Evolutionary conservation across 2,888 invertebrate genomes (phyloP).

Genomic region (Heliconius ethilla): DNA sequence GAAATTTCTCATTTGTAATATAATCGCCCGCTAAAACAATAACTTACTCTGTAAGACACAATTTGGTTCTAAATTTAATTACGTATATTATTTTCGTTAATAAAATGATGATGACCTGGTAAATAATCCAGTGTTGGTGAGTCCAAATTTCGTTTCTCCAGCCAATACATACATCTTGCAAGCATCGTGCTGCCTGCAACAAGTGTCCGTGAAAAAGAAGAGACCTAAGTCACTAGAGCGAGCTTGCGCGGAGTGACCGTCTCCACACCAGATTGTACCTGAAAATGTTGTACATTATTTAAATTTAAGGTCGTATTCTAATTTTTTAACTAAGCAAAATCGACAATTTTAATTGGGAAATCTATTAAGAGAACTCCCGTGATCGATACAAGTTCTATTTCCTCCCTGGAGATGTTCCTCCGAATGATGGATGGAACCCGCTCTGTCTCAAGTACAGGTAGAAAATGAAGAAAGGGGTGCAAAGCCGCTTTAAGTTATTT

Average conservation of each 20-base stretch:
- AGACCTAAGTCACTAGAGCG: slow-evolving; percentile 83
- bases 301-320: neutral
- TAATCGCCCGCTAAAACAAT: neutral
- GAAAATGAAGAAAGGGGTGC: no score
- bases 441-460: no score
- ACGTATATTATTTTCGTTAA: no score
- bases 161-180: slow-evolving; percentile 83
- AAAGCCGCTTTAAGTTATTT: neutral
- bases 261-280: slow-evolving; percentile 90
- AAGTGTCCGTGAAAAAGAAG: slow-evolving; percentile 84
- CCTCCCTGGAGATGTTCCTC: no score
- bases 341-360: no score
- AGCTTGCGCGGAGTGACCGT: slow-evolving; percentile 83
- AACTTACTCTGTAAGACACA: neutral
- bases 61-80: neutral
- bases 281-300: slow-evolving; percentile 32
- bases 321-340: no score
- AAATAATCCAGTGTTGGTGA: slow-evolving; percentile 85
- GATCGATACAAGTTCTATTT: no score
- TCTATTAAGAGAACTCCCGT: no score
- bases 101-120: neutral
- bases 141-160: slow-evolving; percentile 80
- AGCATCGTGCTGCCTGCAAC: slow-evolving; percentile 87
- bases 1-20: no score
- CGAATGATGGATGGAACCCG: no score